Conservation (phyloP, 64 coral and sea anemone species). For the Pocillopora damicornis region DNA sequence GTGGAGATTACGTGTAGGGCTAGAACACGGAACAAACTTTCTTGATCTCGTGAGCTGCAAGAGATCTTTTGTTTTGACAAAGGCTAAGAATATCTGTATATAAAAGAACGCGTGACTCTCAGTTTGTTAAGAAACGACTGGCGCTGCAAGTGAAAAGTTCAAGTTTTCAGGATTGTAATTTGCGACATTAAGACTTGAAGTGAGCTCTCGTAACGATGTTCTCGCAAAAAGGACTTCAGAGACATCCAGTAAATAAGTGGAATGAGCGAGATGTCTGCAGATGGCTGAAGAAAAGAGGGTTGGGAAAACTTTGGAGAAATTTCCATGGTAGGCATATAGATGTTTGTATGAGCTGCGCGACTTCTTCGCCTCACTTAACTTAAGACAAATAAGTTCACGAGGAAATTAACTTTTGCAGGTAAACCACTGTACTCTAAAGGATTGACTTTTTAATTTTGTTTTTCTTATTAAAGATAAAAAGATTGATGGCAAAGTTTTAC, state of each 20-base stretch:
- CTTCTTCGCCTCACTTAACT: neutral
- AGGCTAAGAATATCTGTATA: neutral
- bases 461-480: conserved; percentile 5
- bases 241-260: conserved; percentile 17
- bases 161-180: neutral
- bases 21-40: neutral
- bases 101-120: conserved; percentile 3
- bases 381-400: neutral
- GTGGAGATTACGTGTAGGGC: neutral
- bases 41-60: neutral
- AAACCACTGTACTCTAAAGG: neutral
- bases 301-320: conserved; percentile 16
- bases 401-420: neutral
- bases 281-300: conserved; percentile 24
- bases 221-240: conserved; percentile 38
- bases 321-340: neutral
- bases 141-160: neutral
- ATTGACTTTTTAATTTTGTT: neutral
- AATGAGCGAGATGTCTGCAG: conserved; percentile 29
- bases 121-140: neutral
- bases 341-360: neutral
- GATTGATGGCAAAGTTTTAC: conserved; percentile 21
- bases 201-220: neutral
- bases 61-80: neutral
- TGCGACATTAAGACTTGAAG: neutral